Percentiles rank a stretch among this genome's conserved stretches.
phyloP scores from a whole-genome alignment of 2,113 vertebrate species.

The Micromys minutus region DNA sequence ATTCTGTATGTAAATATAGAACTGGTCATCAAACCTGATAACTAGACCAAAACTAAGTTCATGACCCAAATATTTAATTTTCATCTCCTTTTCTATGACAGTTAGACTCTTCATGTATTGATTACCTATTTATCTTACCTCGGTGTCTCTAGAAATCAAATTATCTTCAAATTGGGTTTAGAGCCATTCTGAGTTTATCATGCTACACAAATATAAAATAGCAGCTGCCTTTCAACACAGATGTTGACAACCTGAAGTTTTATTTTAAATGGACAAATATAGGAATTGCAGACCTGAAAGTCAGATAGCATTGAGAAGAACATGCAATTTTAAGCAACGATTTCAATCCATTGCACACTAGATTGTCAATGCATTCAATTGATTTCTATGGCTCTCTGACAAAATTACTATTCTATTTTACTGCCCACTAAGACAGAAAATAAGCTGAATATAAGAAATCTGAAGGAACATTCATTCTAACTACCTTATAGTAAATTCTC shows the following conservation, averaged over 20 bases:
- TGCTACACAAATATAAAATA: conserved; percentile 36
- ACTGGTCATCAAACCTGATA: not conserved
- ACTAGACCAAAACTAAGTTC: not conserved
- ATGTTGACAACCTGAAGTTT: conserved; percentile 26
- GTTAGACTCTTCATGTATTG: not conserved
- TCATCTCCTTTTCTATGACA: conserved; percentile 34
- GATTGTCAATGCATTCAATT: not conserved
- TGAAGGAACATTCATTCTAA: conserved; percentile 21
- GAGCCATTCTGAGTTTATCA: conserved; percentile 40
- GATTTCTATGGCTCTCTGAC: conserved; percentile 61
- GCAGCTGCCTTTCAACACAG: conserved; percentile 8
- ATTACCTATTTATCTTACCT: conserved; percentile 28
- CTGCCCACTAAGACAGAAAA: conserved; percentile 50
- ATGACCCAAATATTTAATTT: conserved; percentile 48
- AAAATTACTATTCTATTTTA: conserved; percentile 68
- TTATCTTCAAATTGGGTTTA: conserved; percentile 63
- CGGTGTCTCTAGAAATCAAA: conserved; percentile 63
- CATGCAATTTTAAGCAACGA: conserved; percentile 40
- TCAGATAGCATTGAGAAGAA: conserved; percentile 16
- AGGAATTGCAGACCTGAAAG: conserved; percentile 32
- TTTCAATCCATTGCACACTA: conserved; percentile 43
- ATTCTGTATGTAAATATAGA: not conserved
- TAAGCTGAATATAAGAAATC: conserved; percentile 25
- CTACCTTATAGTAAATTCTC: conserved; percentile 23
- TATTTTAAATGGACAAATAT: conserved; percentile 55